Percentiles rank a stretch among this genome's conserved stretches.
Conservation (phyloP, 2,888 invertebrate species). For the Dryobota labecula region DNA sequence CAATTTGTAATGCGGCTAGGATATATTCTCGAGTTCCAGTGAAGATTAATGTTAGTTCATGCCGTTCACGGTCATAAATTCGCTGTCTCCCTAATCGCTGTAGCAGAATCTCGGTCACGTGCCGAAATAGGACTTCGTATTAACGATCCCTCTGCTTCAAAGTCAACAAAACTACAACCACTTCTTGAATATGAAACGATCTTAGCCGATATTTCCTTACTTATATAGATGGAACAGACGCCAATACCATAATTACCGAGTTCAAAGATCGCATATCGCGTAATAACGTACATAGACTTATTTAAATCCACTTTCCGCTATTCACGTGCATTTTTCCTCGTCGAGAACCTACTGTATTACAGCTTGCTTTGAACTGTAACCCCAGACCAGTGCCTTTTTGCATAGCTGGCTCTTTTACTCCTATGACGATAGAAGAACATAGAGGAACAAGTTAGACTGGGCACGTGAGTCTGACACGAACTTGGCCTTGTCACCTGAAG, state of each 20-base stretch:
- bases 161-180: slow-evolving; percentile 12
- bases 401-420: slow-evolving; percentile 31
- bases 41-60: slow-evolving; percentile 27
- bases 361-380: slow-evolving; percentile 44
- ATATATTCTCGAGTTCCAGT: slow-evolving; percentile 24
- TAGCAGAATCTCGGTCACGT: slow-evolving; percentile 46
- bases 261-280: slow-evolving; percentile 41
- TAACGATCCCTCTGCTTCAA: slow-evolving; percentile 21
- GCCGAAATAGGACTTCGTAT: slow-evolving; percentile 36
- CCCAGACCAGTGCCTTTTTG: slow-evolving; percentile 11
- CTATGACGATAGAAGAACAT: slow-evolving; percentile 16
- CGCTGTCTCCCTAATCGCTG: slow-evolving; percentile 28
- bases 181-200: slow-evolving; percentile 23
- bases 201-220: slow-evolving; percentile 7
- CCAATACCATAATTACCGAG: slow-evolving; percentile 21
- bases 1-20: slow-evolving; percentile 37
- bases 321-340: slow-evolving; percentile 23
- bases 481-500: slow-evolving; percentile 75
- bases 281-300: slow-evolving; percentile 10
- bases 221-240: slow-evolving; percentile 18
- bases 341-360: slow-evolving; percentile 6
- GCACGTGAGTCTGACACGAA: slow-evolving; percentile 64
- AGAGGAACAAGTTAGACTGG: slow-evolving; percentile 10
- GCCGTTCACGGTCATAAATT: slow-evolving; percentile 30
- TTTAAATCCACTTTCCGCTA: slow-evolving; percentile 7